phyloP scores from a whole-genome alignment of 2,888 invertebrate species.

The Eupithecia tripunctaria region DNA sequence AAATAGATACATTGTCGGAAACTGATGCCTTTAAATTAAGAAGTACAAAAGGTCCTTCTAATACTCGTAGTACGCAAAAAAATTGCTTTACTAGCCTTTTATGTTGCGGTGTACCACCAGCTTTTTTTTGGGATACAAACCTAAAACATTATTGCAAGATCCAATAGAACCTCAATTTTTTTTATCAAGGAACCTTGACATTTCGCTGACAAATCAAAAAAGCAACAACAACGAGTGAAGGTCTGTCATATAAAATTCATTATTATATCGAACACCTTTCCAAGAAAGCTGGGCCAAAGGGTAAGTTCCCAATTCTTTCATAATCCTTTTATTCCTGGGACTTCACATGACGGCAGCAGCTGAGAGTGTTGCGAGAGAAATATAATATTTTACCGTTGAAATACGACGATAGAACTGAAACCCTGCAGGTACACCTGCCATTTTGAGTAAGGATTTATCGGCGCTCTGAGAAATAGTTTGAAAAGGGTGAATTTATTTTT shows the following conservation, averaged over 20 bases:
- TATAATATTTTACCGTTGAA: constrained; percentile 45
- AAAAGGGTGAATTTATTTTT: constrained; percentile 28
- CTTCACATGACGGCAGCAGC: constrained; percentile 62
- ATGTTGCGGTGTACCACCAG: too few relatives aligned
- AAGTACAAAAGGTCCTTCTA: too few relatives aligned
- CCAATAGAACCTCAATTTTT: not conserved
- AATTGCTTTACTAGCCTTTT: too few relatives aligned
- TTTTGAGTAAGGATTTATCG: constrained; percentile 34
- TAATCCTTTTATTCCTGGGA: constrained; percentile 56
- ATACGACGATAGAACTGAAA: constrained; percentile 33
- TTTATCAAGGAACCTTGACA: not conserved
- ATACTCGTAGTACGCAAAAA: too few relatives aligned
- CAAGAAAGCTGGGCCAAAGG: not conserved
- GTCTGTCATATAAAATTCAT: constrained; percentile 1
- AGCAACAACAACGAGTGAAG: not conserved
- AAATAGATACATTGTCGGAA: not conserved
- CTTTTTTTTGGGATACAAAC: not conserved
- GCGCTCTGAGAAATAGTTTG: constrained; percentile 28
- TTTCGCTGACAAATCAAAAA: not conserved
- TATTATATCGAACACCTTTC: constrained; percentile 2
- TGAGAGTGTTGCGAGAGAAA: constrained; percentile 47
- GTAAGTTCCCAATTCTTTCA: constrained; percentile 44
- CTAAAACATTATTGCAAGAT: not conserved
- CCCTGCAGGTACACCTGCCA: constrained; percentile 31
- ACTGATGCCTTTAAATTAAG: not conserved